phyloP scores from a whole-genome alignment of 2,888 invertebrate species.

The Pelosia muscerda region DNA sequence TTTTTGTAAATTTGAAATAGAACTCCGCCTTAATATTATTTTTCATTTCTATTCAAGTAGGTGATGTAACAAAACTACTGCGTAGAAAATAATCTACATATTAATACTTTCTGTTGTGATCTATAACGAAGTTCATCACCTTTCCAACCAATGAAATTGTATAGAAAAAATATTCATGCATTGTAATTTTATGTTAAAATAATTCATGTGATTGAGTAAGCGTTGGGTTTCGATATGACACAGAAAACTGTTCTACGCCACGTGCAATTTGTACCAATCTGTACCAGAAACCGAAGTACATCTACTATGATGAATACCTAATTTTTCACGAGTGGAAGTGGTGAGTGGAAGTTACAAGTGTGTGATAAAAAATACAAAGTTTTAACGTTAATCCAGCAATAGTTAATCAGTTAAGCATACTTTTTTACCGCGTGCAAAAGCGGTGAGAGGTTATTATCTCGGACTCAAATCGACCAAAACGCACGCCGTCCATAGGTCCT shows the following conservation, averaged over 20 bases:
- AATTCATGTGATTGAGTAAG: conserved; percentile 21
- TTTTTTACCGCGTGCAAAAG: no score
- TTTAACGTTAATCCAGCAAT: no score
- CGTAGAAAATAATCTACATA: conserved; percentile 39
- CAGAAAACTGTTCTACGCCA: neutral
- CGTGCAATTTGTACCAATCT: neutral
- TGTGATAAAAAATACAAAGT: no score
- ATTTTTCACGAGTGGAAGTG: no score
- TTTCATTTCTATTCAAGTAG: neutral
- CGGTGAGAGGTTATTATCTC: no score
- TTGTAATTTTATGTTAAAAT: conserved; percentile 46
- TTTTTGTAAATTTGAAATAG: neutral
- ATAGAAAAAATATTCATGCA: conserved; percentile 53
- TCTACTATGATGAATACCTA: neutral
- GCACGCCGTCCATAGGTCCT: no score
- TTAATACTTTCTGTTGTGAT: conserved; percentile 40
- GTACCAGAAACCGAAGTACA: no score
- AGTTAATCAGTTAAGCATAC: no score
- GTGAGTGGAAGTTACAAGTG: no score
- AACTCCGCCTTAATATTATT: neutral
- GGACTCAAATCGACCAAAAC: no score
- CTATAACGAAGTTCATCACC: conserved; percentile 45
- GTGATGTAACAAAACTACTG: conserved; percentile 38
- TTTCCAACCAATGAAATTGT: conserved; percentile 41
- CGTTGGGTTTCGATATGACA: neutral